Base-by-base conservation (phyloP, 2,888 invertebrate species). In the Abrostola tripartita region DNA sequence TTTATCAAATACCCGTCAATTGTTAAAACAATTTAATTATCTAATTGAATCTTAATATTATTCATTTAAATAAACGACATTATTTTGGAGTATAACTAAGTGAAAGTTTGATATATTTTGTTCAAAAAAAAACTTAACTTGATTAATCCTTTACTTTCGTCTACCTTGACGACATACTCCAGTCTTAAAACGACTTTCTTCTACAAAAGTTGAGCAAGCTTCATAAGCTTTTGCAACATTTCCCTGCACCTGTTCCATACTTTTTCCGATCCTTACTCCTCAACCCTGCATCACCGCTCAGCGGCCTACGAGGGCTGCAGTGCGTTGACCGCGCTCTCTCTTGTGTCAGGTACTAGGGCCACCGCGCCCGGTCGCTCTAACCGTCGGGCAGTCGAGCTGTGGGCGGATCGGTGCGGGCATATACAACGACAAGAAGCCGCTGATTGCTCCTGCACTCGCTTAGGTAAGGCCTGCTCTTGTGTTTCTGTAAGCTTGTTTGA, bases 281-380 rank as follows among this genome's bases (percentile, higher is more conserved):
- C 56, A 61, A 55, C 14, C 68, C 77, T 68, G 64, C 65, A 67
- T 74, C 81, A 85, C 71, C 85, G 82, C 84, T 80, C 85, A 58
- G 86, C 73, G 87, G 87, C 86, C 78, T 57, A 5, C 14, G 10
- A n/a, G 60, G 84, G 86, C 85, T 82, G 86, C 86, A 60, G 81
- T 82, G 86, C 80, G 88, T 85, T 92, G 90, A 90, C 79, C 37
- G 84, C 89, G 86, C 86, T 87, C 88, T 90, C 87, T 88, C 87
- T 87, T 87, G 61, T 78, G 88, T 90, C 93, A 94, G 95, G 93
- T 94, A 93, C 93, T 93, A 92, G 92, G 93, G 93, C 92, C 92
- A 87, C 79, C 90, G 92, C 92, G 94, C 94, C 92, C 93, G 93
- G 93, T 92, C 92, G 90, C 91, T 90, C 88, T 85, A 86, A 86